Base-by-base conservation (phyloP, 37 sponge, comb jelly and placozoan species). In the Chondrilla cf. caribensis region DNA sequence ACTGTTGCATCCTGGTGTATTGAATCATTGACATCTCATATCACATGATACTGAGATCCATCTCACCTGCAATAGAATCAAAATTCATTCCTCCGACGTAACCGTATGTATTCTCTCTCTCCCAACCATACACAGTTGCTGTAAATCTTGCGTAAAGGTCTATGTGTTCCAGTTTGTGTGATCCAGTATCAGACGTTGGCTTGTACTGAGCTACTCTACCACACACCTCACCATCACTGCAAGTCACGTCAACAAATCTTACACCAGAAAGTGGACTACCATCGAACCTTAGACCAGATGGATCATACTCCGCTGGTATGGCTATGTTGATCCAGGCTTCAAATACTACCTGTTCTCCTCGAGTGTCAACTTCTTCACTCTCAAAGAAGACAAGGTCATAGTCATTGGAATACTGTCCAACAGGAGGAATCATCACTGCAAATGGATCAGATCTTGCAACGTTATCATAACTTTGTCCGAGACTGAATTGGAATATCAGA, bases 21-120 rank as follows among this genome's bases (percentile, higher is more conserved):
- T 17, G 11, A 55, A 55, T 19, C 17, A 17, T 19, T 17, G 11
- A 19, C 17, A 19, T 55, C 17, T 11, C 11, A 55, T 19, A 17
- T 17, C 11, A 55, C 57, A 19, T 11, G 11, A 55, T 19, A 55
- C 11, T 19, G 57, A 55, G 17, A 55, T 11, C 64, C 22, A 6
- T 62, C 25, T 62, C 54, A 79, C 80, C 47, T 58, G 88, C 79
- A 51, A 87, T 57, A n/a, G 88, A 79, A 22, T 58, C 66, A 54
- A 82, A 78, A 0, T 25, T 79, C 38, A 83, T 70, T 65, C 88
- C 88, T 32, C 79, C 84, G 59, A 79, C 60, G 58, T 83, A 87
- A 2, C 88, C 88, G 28, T 68, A 42, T 17, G 79, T 60, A 5
- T 77, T 39, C 40, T 83, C 29, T 19, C 83, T 72, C 15, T 44